Percentiles rank a stretch among this genome's conserved stretches.
phyloP scores from a whole-genome alignment of 1,140 invertebrate genomes.

The Drosophila guanche region DNA sequence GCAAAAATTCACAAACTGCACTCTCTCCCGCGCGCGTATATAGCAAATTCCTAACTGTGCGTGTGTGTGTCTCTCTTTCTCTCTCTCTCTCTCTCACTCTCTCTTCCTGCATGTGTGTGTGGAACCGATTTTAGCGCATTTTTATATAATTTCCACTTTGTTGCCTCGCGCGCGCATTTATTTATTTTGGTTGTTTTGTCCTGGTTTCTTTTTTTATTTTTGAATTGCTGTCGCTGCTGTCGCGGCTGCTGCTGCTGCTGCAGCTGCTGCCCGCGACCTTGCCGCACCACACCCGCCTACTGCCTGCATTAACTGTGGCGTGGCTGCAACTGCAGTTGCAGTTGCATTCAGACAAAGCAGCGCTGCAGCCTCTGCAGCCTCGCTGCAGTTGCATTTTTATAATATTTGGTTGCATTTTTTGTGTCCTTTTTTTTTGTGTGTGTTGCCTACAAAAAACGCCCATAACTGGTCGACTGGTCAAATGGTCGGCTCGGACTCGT shows the following conservation, averaged over 20 bases:
- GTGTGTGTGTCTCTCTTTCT: conserved; percentile 29
- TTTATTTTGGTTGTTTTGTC: conserved; percentile 82
- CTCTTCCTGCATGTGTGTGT: conserved; percentile 19
- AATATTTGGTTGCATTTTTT: conserved; percentile 42
- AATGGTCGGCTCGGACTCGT: conserved; percentile 53
- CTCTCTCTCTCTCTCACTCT: too few species aligned
- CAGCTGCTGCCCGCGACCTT: conserved; percentile 66
- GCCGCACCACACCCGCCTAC: conserved; percentile 57
- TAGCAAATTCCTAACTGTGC: conserved; percentile 30
- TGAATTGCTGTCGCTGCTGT: conserved; percentile 1
- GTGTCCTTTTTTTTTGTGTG: conserved; percentile 16
- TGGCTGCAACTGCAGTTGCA: conserved; percentile 27
- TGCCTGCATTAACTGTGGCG: conserved; percentile 58
- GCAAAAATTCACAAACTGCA: conserved; percentile 44
- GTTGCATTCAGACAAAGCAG: conserved; percentile 4
- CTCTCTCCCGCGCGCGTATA: conserved; percentile 8
- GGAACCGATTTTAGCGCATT: conserved; percentile 74
- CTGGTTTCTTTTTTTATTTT: conserved; percentile 53
- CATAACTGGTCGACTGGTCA: conserved; percentile 52
- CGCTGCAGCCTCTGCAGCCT: conserved; percentile 15
- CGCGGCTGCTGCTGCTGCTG: conserved; percentile 29
- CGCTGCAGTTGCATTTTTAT: conserved; percentile 56
- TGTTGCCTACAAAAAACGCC: conserved; percentile 69
- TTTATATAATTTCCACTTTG: conserved; percentile 82
- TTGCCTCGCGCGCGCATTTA: conserved; percentile 57